phyloP scores from a whole-genome alignment of 2,888 invertebrate species.

The Prenolepis imparis region DNA sequence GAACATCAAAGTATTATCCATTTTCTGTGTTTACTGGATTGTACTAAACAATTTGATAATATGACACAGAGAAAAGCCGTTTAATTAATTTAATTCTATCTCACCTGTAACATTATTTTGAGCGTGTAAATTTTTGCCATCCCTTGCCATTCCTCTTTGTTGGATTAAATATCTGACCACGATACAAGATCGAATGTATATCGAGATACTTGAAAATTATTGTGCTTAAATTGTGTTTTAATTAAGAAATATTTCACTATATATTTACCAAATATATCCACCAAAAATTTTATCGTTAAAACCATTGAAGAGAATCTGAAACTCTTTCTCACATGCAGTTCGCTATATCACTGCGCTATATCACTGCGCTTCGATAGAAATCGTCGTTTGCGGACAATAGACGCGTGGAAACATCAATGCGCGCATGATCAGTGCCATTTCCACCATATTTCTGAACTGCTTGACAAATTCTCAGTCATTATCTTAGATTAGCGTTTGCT shows the following conservation, averaged over 20 bases:
- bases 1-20: neutral
- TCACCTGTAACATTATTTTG: neutral
- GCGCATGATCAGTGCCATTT: neutral
- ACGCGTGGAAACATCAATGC: neutral
- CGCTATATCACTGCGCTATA: neutral
- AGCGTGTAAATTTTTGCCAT: neutral
- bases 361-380: neutral
- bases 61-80: neutral
- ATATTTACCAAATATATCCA: neutral
- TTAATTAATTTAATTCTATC: conserved; percentile 6
- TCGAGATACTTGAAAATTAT: neutral
- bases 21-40: neutral
- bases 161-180: neutral
- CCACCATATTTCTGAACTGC: neutral
- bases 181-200: neutral
- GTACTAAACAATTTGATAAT: conserved; percentile 1
- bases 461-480: neutral
- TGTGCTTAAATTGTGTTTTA: neutral
- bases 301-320: neutral
- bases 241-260: neutral
- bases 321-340: neutral
- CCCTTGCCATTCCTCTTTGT: neutral
- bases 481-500: neutral
- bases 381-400: neutral
- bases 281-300: neutral